Percentiles rank a stretch among this genome's conserved stretches.
phyloP scores from a whole-genome alignment of 2,113 vertebrate species.

The Ahaetulla prasina region DNA sequence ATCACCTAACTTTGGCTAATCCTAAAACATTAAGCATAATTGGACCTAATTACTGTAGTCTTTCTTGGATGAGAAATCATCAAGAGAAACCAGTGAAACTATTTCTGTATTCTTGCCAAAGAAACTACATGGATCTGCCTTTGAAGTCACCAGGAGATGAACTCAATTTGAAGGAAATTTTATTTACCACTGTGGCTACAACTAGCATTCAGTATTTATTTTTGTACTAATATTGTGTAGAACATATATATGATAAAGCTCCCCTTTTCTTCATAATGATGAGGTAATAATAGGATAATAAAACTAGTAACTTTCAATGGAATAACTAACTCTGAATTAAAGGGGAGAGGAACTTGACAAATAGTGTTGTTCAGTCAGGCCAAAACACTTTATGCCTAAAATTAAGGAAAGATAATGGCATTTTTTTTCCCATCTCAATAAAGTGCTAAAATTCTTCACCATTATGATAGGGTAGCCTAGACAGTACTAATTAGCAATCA shows the following conservation, averaged over 20 bases:
- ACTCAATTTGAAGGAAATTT: neutral
- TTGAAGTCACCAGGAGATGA: neutral
- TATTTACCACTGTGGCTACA: neutral
- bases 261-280: neutral
- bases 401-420: neutral
- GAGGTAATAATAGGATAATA: neutral
- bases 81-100: neutral
- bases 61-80: neutral
- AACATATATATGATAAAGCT: neutral
- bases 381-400: neutral
- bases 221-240: neutral
- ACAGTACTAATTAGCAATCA: neutral
- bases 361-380: neutral
- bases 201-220: neutral
- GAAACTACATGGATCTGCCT: neutral
- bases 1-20: neutral
- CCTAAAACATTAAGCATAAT: neutral
- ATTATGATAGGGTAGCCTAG: neutral
- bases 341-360: neutral
- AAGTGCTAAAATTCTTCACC: neutral
- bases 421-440: neutral
- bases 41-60: neutral
- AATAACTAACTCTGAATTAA: neutral
- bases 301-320: neutral
- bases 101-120: neutral